phyloP scores from a whole-genome alignment of 2,113 vertebrate genomes.

The Microtus ochrogaster region DNA sequence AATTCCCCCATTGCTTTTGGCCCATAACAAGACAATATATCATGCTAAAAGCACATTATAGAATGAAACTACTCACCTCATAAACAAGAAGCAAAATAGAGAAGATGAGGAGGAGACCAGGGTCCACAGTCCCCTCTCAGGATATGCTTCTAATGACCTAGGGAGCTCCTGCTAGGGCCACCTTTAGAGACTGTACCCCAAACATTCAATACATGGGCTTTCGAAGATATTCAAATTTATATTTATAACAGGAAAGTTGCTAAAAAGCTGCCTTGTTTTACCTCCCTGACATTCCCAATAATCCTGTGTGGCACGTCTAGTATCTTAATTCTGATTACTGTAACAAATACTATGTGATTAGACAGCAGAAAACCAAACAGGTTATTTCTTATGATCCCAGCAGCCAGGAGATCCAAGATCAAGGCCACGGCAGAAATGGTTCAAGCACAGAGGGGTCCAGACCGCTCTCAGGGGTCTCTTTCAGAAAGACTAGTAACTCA shows the following conservation, averaged over 20 bases:
- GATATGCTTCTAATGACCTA: neutral
- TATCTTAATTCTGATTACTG: neutral
- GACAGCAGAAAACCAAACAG: neutral
- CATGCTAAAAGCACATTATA: neutral
- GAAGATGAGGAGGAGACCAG: neutral
- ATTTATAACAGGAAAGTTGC: neutral
- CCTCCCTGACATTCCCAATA: neutral
- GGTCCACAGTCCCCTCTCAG: neutral
- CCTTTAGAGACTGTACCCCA: neutral
- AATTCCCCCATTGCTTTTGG: neutral
- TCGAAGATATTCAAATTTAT: neutral
- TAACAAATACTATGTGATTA: neutral
- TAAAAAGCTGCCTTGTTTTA: neutral
- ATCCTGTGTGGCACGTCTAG: neutral
- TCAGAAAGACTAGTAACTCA: neutral
- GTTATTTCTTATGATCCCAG: neutral
- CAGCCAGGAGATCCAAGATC: neutral
- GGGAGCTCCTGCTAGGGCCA: neutral
- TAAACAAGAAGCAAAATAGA: neutral
- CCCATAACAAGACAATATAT: neutral
- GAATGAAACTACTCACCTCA: neutral
- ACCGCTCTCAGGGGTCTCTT: neutral
- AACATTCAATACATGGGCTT: neutral
- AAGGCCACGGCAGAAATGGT: neutral
- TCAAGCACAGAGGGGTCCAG: neutral